phyloP scores from a whole-genome alignment of 1,140 invertebrate species.

The Diuraphis noxia region DNA sequence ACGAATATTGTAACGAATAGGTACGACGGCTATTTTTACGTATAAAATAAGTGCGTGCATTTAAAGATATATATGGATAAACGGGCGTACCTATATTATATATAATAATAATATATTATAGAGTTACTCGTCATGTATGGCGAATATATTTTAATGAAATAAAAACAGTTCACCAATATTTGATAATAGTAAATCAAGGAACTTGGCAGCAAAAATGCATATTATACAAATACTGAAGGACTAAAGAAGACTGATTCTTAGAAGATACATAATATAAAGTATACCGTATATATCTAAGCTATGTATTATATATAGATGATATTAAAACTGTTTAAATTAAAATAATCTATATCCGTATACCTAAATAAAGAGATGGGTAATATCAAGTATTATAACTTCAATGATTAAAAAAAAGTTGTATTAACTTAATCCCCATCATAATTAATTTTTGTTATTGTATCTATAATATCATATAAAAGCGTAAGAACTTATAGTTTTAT shows the following conservation, averaged over 20 bases:
- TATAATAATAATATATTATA: background rate
- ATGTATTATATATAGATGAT: too few relatives aligned
- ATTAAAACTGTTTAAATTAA: too few relatives aligned
- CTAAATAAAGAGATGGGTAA: background rate
- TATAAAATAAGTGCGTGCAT: background rate
- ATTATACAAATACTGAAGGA: too few relatives aligned
- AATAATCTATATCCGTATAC: too few relatives aligned
- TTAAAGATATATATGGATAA: background rate
- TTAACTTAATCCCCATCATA: background rate
- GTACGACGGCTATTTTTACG: background rate
- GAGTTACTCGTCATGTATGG: background rate
- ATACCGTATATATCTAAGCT: too few relatives aligned
- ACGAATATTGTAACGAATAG: background rate
- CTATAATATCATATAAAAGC: too few relatives aligned
- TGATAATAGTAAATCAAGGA: background rate
- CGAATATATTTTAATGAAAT: background rate
- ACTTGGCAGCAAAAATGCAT: too few relatives aligned
- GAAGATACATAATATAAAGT: too few relatives aligned
- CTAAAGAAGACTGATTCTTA: too few relatives aligned
- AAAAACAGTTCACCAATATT: background rate
- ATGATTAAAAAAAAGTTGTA: background rate
- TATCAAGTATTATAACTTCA: background rate
- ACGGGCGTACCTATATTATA: background rate
- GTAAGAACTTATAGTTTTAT: too few relatives aligned
- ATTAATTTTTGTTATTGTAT: too few relatives aligned